Evolutionary conservation across 2,797 vertebrate species (phyloP).

Genomic region (Halcyon chelicuti): DNA sequence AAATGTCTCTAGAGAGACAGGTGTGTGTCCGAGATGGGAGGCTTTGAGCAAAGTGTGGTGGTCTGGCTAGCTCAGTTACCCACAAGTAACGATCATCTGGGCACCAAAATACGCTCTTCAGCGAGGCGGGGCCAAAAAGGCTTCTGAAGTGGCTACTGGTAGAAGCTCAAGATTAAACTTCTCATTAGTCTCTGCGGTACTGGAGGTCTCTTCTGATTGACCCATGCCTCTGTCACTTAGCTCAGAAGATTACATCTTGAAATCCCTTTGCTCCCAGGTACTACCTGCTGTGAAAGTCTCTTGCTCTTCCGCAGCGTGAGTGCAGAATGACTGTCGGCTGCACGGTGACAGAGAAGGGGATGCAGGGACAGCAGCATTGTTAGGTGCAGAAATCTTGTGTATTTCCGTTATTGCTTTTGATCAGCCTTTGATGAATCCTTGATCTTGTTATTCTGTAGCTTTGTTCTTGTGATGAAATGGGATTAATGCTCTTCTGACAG

Average conservation of each 20-base stretch:
- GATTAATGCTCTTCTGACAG: not conserved
- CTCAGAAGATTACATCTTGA: not conserved
- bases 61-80: not conserved
- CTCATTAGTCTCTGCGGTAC: not conserved
- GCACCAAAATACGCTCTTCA: not conserved
- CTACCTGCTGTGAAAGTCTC: not conserved
- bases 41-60: not conserved
- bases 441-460: not conserved
- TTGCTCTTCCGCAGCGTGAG: not conserved
- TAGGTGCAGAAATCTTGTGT: fast-evolving
- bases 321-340: too few relatives aligned
- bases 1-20: not conserved
- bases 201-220: not conserved
- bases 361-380: not conserved
- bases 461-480: not conserved
- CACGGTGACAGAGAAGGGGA: fast-evolving
- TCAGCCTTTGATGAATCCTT: not conserved
- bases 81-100: too few relatives aligned
- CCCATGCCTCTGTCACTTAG: not conserved
- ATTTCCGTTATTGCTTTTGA: fast-evolving
- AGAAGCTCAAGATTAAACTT: not conserved
- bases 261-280: not conserved
- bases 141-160: not conserved
- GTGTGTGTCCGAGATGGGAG: not conserved
- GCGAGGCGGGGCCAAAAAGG: not conserved